Percentiles rank a stretch among this genome's conserved stretches.
Conservation (phyloP, 2,888 invertebrate genomes). For the Terebella lapidaria region DNA sequence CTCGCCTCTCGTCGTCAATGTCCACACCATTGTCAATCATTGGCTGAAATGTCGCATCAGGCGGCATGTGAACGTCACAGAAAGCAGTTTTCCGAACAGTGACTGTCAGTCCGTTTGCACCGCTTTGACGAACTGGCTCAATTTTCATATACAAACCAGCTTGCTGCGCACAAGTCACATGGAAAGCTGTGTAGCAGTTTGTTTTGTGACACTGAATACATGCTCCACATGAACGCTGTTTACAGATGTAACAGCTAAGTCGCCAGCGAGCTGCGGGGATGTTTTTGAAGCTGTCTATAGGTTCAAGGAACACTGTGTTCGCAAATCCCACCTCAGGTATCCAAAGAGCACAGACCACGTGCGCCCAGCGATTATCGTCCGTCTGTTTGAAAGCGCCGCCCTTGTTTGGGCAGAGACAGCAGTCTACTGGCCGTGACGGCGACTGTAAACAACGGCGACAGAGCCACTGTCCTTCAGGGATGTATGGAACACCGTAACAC, state of each 20-base stretch:
- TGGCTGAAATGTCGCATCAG: slow-evolving; percentile 51
- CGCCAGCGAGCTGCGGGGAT: slow-evolving; percentile 95
- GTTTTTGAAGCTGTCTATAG: slow-evolving; percentile 92
- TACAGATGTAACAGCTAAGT: slow-evolving; percentile 95
- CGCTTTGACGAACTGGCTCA: slow-evolving; percentile 68
- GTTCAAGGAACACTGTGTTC: slow-evolving; percentile 93
- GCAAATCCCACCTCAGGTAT: slow-evolving; percentile 90
- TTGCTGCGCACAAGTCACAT: slow-evolving; percentile 96
- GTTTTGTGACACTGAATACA: slow-evolving; percentile 97
- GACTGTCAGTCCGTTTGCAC: slow-evolving; percentile 24
- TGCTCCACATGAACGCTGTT: slow-evolving; percentile 68
- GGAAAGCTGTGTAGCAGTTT: slow-evolving; percentile 95
- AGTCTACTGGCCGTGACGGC: slow-evolving; percentile 87
- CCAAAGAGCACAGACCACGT: slow-evolving; percentile 98
- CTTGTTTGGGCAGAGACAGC: slow-evolving; percentile 95
- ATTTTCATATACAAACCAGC: slow-evolving; percentile 78
- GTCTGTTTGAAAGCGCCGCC: slow-evolving; percentile 99
- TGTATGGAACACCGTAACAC: slow-evolving; percentile 96
- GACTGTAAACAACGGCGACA: slow-evolving; percentile 93
- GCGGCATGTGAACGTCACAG: slow-evolving; percentile 88
- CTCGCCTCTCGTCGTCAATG: slow-evolving; percentile 31
- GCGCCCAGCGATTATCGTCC: slow-evolving; percentile 92
- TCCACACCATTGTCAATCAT: slow-evolving; percentile 30
- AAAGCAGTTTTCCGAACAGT: slow-evolving; percentile 85
- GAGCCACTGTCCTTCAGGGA: slow-evolving; percentile 96